Base-by-base conservation (phyloP, 2,888 invertebrate species). In the Zeuzera pyrina region DNA sequence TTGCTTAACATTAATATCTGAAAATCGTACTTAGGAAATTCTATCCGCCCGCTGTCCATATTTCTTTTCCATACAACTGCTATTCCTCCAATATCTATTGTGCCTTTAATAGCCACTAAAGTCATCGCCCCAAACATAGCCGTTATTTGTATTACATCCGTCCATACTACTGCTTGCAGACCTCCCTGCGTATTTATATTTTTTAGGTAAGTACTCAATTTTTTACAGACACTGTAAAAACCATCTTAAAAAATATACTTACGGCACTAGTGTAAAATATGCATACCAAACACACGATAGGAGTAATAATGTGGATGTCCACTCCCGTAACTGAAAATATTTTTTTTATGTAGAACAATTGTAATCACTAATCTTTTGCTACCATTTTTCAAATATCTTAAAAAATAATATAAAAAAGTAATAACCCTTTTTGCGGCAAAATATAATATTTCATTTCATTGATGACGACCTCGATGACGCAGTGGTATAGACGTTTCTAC, bases 181-280 rank as follows among this genome's bases (percentile, higher is more conserved):
- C 92, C 92, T 49, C 91, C 92, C 91, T 92, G 44, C 31, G 42
- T 35, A 27, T 34, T 14, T n/a, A n/a, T n/a, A n/a, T n/a, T n/a
- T n/a, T n/a, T n/a, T n/a, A n/a, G n/a, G n/a, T n/a, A n/a, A n/a
- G n/a, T n/a, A n/a, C n/a, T n/a, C n/a, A n/a, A n/a, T n/a, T n/a
- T n/a, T n/a, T n/a, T n/a, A n/a, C n/a, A n/a, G n/a, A n/a, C n/a
- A n/a, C n/a, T n/a, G n/a, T n/a, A n/a, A n/a, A n/a, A n/a, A n/a
- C n/a, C n/a, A n/a, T n/a, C n/a, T 12, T 4, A 33, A 33, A 24
- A 39, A 35, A 28, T n/a, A 34, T 40, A 85, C 89, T 87, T 78
- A 93, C 92, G 63, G 91, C 86, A 47, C 91, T 90, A 1, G 93
- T 95, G 56, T 95, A 95, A 63, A 95, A 92, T 56, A 93, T 91